These are phyloP conservation scores for Leptarthrus brevirostris DNA, from an alignment of 2,888 invertebrate species.

Conservation along the genomic window DNA sequence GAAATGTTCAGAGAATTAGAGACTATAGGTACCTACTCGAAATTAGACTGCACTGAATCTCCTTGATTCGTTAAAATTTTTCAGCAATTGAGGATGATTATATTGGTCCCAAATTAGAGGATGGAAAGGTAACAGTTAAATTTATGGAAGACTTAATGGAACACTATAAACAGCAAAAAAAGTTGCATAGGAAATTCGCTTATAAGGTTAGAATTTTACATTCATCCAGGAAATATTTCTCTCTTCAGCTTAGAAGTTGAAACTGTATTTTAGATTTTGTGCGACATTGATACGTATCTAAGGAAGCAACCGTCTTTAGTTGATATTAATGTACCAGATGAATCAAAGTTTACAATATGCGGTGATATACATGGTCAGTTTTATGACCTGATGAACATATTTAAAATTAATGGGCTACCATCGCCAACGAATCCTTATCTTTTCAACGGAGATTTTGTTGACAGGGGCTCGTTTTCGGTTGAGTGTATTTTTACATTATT, in stretches of 20 bases:
- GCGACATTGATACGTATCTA: constrained; percentile 88
- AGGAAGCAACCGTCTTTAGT: constrained; percentile 88
- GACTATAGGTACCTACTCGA: constrained; percentile 78
- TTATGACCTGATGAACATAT: constrained; percentile 98
- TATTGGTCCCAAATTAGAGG: constrained; percentile 87
- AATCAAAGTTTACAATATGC: constrained; percentile 95
- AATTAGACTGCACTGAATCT: not conserved
- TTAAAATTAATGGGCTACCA: constrained; percentile 95
- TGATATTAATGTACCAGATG: constrained; percentile 87
- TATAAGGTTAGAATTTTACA: too few species aligned
- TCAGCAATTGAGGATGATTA: constrained; percentile 95
- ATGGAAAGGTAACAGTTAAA: constrained; percentile 86
- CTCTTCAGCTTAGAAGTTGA: constrained; percentile 9
- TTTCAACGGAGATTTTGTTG: constrained; percentile 99
- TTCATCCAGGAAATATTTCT: constrained; percentile 56
- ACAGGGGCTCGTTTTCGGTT: constrained; percentile 98
- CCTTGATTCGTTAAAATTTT: constrained; percentile 57
- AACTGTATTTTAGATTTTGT: constrained; percentile 78
- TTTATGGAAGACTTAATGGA: constrained; percentile 93
- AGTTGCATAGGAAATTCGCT: constrained; percentile 95
- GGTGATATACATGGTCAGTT: constrained; percentile 99
- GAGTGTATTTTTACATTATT: constrained; percentile 98
- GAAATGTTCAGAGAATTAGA: constrained; percentile 88
- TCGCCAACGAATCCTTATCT: constrained; percentile 94
- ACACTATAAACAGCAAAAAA: constrained; percentile 90